Conservation (phyloP, 2,113 vertebrate species). For the Axis porcinus region DNA sequence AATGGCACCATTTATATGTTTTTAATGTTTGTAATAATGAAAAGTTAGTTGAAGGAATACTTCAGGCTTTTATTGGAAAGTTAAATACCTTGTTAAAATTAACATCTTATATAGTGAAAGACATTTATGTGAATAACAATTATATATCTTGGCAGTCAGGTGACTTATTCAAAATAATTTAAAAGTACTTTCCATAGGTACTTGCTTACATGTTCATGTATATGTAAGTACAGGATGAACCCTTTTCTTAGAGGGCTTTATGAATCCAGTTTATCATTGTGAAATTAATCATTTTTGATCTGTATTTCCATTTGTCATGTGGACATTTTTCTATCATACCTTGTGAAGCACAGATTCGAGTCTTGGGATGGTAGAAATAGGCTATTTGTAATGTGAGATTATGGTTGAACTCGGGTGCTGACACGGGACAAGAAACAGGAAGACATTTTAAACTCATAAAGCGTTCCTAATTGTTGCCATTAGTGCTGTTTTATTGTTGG, state of each 20-base stretch:
- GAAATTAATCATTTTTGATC: background rate
- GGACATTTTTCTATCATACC: background rate
- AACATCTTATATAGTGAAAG: background rate
- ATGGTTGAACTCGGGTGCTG: fast-evolving
- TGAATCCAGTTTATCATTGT: background rate
- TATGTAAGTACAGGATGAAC: background rate
- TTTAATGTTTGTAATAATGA: background rate
- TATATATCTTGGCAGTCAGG: background rate
- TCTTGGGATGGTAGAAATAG: background rate
- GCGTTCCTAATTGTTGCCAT: background rate
- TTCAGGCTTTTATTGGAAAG: background rate
- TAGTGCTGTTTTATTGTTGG: background rate
- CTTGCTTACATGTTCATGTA: background rate
- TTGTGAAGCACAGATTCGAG: background rate
- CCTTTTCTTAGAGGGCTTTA: background rate
- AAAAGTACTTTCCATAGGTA: background rate
- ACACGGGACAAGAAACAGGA: background rate
- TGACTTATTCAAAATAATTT: constrained; percentile 5
- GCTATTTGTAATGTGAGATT: background rate
- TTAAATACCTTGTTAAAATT: background rate
- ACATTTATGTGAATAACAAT: background rate
- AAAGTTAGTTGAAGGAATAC: background rate
- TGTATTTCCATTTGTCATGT: background rate
- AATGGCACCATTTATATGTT: background rate
- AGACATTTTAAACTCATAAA: background rate